Percentiles rank a stretch among this genome's conserved stretches.
Evolutionary conservation across 2,113 vertebrate species (phyloP).

Genomic region (Cololabis saira): DNA sequence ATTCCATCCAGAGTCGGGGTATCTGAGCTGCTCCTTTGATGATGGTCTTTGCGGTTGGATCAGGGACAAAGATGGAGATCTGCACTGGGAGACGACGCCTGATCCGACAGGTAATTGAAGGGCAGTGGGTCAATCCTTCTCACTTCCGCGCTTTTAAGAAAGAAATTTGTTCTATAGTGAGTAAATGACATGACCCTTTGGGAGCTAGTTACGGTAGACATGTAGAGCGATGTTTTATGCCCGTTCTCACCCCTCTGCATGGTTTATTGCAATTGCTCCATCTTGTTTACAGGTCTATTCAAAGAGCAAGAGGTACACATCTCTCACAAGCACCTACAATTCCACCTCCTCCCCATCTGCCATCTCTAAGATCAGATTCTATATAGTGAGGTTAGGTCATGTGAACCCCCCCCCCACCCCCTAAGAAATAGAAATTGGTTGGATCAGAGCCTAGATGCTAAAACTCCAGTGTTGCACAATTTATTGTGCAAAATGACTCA

Average conservation of each 20-base stretch:
- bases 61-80: conserved; percentile 86
- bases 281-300: too few species aligned
- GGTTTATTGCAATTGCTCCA: too few species aligned
- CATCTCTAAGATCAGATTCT: too few species aligned
- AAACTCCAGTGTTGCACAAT: not conserved
- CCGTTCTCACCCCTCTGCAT: not conserved
- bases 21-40: conserved; percentile 94
- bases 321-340: too few species aligned
- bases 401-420: too few species aligned
- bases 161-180: conserved; percentile 7
- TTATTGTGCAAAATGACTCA: too few species aligned
- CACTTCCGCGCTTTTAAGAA: not conserved
- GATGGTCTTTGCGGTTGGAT: conserved; percentile 94
- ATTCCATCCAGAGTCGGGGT: conserved; percentile 79
- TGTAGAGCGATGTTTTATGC: not conserved
- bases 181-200: too few species aligned
- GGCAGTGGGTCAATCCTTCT: not conserved
- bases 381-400: too few species aligned
- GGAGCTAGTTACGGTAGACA: too few species aligned
- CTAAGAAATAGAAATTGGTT: too few species aligned
- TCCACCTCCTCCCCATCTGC: too few species aligned
- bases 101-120: conserved; percentile 80
- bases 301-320: too few species aligned
- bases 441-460: not conserved
- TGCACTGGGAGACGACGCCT: conserved; percentile 90